Base-by-base conservation (phyloP, 2,797 vertebrate genomes). In the Parauchenoglanis punctatus region DNA sequence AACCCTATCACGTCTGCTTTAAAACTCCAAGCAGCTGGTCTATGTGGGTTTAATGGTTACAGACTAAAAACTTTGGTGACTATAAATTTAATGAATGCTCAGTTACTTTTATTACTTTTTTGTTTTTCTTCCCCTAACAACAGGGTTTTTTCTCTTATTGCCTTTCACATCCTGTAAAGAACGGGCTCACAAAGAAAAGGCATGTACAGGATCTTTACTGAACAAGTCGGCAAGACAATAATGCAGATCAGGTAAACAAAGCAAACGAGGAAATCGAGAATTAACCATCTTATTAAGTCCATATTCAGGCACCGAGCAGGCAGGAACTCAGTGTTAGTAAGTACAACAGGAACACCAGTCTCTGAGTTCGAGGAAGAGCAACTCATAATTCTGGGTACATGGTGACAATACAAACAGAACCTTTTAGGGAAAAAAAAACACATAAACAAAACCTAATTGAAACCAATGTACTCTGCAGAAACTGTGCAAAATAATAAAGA, bases 371-470 rank as follows among this genome's bases (percentile, higher is more conserved):
- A 58, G 17, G 73, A 76, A 25, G 76, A 78, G 15, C 1, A 2
- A 78, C 75, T 78, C 75, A 78, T 31, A 20, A 31, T 28, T 11
- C 52, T 31, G 75, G 25, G 75, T 28, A 77, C n/a, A 28, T 56
- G 52, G 15, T 56, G 75, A 78, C 75, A 87, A 35, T 40, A 46
- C n/a, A 73, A 83, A 83, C 58, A 83, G 35, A 61, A 83, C 70
- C 20, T 25, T 68, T 83, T 2, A 70, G 10, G 18, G 11, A 23
- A 28, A 65, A 23, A 49, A 28, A 65, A 35, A 17, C 35, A 65
- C 11, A 61, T 12, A 61, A 59, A 83, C n/a, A 28, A 72, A 35
- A 17, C 18, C 31, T 58, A 59, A 80, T 40, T 59, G 54, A 58
- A 59, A 58, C 31, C 11, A 40, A 25, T 12, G 56, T 61, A 6